phyloP scores from a whole-genome alignment of 2,113 vertebrate species.

The Thermophis baileyi region DNA sequence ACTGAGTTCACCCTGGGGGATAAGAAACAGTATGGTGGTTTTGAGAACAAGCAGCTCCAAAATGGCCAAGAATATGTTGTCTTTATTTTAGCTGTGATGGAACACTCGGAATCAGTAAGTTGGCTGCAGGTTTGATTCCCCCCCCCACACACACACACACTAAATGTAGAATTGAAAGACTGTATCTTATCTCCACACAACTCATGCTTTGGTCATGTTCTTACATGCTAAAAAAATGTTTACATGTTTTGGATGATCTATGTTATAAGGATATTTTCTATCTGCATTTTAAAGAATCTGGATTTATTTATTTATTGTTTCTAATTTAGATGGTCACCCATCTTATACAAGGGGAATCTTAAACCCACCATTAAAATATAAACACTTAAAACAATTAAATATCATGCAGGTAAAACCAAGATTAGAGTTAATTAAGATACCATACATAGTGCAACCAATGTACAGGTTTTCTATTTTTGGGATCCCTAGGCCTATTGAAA shows the following conservation, averaged over 20 bases:
- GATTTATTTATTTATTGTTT: background rate
- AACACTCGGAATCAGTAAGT: constrained; percentile 94
- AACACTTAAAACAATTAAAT: background rate
- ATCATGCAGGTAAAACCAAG: background rate
- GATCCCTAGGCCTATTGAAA: background rate
- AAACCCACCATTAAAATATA: background rate
- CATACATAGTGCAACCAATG: background rate
- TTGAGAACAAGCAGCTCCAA: constrained; percentile 94
- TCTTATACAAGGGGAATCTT: background rate
- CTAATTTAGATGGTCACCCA: background rate
- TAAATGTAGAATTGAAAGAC: background rate
- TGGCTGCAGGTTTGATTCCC: constrained; percentile 2
- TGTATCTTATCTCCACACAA: background rate
- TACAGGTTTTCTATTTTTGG: background rate
- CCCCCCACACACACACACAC: background rate
- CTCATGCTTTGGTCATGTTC: background rate
- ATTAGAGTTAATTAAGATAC: background rate
- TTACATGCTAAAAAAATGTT: background rate
- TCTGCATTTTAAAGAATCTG: background rate
- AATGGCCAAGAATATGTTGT: constrained; percentile 96
- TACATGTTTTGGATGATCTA: constrained; percentile 5
- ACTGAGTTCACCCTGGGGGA: constrained; percentile 94
- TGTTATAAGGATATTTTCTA: background rate
- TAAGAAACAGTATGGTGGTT: constrained; percentile 89
- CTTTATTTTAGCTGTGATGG: constrained; percentile 93